Evolutionary conservation across 2,113 vertebrate genomes (phyloP).

Genomic region (Gadus macrocephalus): DNA sequence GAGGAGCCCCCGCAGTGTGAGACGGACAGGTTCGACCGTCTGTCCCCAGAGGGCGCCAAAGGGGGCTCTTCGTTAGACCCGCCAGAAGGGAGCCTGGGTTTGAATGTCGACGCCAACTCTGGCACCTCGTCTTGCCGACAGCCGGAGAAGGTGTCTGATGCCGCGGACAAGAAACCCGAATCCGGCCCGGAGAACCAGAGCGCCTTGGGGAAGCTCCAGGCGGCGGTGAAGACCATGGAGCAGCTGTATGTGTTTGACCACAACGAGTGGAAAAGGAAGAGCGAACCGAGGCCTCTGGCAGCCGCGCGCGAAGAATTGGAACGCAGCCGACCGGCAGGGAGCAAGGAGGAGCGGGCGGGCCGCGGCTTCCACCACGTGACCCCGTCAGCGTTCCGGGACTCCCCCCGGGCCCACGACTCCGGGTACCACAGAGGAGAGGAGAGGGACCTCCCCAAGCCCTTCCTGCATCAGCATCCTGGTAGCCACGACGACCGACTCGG

Average conservation of each 20-base stretch:
- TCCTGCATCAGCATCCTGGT: constrained; percentile 10
- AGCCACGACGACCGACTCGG: constrained; percentile 31
- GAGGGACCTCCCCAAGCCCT: constrained; percentile 26
- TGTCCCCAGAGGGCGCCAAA: constrained; percentile 68
- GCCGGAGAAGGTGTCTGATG: constrained; percentile 56
- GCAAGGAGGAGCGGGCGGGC: constrained; percentile 43
- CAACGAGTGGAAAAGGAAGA: constrained; percentile 90
- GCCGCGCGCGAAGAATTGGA: constrained; percentile 46
- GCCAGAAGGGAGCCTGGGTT: constrained; percentile 54
- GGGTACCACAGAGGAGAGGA: constrained; percentile 32
- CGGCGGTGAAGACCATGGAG: constrained; percentile 94
- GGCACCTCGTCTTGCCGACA: constrained; percentile 53
- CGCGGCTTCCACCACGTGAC: constrained; percentile 58
- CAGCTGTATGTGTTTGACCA: constrained; percentile 87
- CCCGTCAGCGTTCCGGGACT: constrained; percentile 36
- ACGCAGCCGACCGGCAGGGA: neutral
- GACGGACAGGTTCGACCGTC: constrained; percentile 21
- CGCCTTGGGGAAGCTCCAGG: constrained; percentile 88
- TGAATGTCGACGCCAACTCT: constrained; percentile 73
- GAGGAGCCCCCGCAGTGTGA: constrained; percentile 45
- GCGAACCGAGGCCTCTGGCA: constrained; percentile 68
- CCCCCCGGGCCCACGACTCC: constrained; percentile 2
- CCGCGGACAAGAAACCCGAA: constrained; percentile 68
- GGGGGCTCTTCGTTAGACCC: constrained; percentile 59
- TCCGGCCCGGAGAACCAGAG: constrained; percentile 62